A percentile compares a stretch with the other conserved stretches of the same genome.
Evolutionary conservation across 2,888 invertebrate genomes (phyloP).

Genomic region (Andrena hattorfiana): DNA sequence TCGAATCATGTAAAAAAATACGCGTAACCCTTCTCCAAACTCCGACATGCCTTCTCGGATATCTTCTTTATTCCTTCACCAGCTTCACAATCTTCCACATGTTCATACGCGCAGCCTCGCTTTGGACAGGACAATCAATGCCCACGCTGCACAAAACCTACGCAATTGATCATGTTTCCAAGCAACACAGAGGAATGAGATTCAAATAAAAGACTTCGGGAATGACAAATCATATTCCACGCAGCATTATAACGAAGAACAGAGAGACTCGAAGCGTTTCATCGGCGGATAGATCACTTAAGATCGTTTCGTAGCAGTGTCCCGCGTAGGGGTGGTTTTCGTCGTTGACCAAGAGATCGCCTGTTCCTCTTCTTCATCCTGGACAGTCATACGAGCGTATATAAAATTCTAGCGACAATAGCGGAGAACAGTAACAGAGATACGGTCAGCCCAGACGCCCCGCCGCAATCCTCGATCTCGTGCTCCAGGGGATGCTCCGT

Average conservation of each 20-base stretch:
- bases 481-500: slow-evolving; percentile 90
- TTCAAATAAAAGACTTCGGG: background rate
- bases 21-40: no score
- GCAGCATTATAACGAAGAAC: background rate
- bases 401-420: slow-evolving; percentile 59
- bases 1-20: background rate
- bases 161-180: background rate
- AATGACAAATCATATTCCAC: background rate
- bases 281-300: background rate
- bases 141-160: background rate
- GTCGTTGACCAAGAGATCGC: background rate
- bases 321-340: background rate
- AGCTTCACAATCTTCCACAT: background rate
- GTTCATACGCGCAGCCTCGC: background rate
- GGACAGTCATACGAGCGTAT: slow-evolving; percentile 48
- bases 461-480: slow-evolving; percentile 85
- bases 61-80: background rate
- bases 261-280: background rate
- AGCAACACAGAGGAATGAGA: background rate
- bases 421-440: slow-evolving; percentile 65
- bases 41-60: no score
- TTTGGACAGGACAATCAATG: background rate
- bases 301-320: background rate
- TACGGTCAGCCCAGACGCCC: slow-evolving; percentile 76
- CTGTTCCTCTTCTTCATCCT: background rate